Conservation (phyloP, 2,113 vertebrate genomes). For the Lynx canadensis region DNA sequence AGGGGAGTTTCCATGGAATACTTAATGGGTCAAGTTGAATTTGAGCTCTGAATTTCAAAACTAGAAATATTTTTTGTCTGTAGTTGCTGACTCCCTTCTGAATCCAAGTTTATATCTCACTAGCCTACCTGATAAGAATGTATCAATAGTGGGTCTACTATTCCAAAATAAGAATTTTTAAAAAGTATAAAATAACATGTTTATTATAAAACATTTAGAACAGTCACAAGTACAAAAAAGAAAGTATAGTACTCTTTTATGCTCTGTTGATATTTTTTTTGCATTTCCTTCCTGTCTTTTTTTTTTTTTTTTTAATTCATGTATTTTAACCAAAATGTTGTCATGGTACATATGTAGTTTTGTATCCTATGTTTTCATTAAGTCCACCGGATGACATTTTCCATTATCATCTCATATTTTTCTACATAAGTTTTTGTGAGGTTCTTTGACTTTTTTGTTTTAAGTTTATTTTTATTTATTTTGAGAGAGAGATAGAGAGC, state of each 20-base stretch:
- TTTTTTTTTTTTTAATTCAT: neutral
- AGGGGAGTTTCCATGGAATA: neutral
- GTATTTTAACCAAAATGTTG: neutral
- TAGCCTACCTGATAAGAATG: neutral
- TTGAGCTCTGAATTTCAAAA: conserved; percentile 38
- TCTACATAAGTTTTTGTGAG: neutral
- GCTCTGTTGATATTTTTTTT: neutral
- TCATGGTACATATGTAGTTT: neutral
- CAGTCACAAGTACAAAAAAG: neutral
- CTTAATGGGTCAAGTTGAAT: neutral
- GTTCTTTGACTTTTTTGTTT: neutral
- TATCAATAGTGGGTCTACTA: neutral
- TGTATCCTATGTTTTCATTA: neutral
- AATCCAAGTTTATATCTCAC: neutral
- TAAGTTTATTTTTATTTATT: no score
- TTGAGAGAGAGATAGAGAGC: no score
- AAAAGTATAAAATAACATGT: neutral
- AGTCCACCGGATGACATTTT: neutral
- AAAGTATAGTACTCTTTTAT: neutral
- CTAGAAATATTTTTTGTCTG: neutral
- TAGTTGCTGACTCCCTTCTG: neutral
- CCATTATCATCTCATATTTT: neutral
- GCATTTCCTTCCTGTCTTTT: neutral
- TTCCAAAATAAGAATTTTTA: neutral
- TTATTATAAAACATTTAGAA: neutral